A percentile compares a stretch with the other conserved stretches of the same genome.
phyloP scores from a whole-genome alignment of 1,140 invertebrate species.

The Ptiloglossa arizonensis region DNA sequence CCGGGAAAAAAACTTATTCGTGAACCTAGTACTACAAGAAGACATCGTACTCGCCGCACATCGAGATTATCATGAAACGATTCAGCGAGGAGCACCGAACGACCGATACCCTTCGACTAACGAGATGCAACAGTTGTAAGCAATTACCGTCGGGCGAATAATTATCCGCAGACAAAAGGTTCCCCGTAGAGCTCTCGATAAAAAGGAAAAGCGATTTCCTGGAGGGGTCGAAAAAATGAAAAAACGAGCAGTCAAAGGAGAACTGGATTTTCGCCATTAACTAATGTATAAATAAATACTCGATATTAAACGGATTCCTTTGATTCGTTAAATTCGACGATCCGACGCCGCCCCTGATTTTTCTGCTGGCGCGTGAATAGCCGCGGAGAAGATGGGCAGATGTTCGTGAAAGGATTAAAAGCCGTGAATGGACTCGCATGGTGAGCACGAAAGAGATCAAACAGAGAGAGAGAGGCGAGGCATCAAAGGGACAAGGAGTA shows the following conservation, averaged over 20 bases:
- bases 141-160: not conserved
- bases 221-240: not conserved
- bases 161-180: not conserved
- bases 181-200: not conserved
- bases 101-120: not conserved
- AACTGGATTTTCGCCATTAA: constrained; percentile 1
- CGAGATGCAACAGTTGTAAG: constrained; percentile 3
- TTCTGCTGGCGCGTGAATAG: constrained; percentile 11
- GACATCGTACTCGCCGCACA: not conserved
- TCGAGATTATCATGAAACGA: not conserved
- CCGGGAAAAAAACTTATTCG: not conserved
- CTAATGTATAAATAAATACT: not conserved
- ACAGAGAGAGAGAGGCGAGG: constrained; percentile 9
- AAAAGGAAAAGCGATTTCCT: not conserved
- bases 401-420: constrained; percentile 42
- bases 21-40: not conserved
- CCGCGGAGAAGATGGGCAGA: not conserved
- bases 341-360: not conserved
- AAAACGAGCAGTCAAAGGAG: not conserved
- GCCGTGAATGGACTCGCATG: constrained; percentile 33
- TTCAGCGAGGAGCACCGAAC: not conserved
- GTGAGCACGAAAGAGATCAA: constrained; percentile 32
- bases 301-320: constrained; percentile 27
- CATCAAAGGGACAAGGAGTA: constrained; percentile 29
- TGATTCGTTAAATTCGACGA: constrained; percentile 21